Conservation (phyloP, 2,888 invertebrate genomes). For the Drosophila incognita region DNA sequence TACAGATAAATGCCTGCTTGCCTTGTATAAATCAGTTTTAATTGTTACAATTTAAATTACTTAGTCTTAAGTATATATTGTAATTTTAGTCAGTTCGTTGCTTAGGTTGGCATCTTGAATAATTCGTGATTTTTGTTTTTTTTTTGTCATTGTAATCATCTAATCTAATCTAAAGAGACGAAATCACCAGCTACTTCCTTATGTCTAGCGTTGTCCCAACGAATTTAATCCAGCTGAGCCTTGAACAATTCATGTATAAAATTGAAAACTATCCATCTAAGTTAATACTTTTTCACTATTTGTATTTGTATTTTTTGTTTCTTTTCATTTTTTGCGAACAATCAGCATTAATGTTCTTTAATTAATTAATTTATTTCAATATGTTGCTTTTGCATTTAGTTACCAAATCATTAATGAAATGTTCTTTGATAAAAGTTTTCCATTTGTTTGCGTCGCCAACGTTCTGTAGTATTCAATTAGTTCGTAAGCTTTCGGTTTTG, state of each 20-base stretch:
- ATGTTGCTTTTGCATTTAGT: conserved; percentile 37
- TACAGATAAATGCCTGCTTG: conserved; percentile 17
- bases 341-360: neutral
- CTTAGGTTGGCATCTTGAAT: conserved; percentile 53
- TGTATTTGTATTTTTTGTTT: neutral
- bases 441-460: conserved; percentile 23
- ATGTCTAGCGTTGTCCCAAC: conserved; percentile 48
- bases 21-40: conserved; percentile 75
- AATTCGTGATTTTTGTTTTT: neutral
- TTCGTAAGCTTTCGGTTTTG: conserved; percentile 54
- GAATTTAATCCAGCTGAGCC: conserved; percentile 63
- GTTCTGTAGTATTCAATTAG: conserved; percentile 69
- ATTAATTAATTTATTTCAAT: conserved; percentile 18
- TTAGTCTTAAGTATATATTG: conserved; percentile 60
- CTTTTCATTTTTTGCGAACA: neutral
- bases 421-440: neutral
- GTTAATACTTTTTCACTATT: neutral
- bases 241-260: conserved; percentile 33
- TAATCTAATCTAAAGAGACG: conserved; percentile 8
- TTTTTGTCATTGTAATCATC: neutral
- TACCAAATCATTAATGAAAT: conserved; percentile 1
- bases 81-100: conserved; percentile 76
- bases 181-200: conserved; percentile 13
- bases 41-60: conserved; percentile 69
- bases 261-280: neutral